These are phyloP conservation scores for Drosophila emarginata DNA, from an alignment of 2,888 invertebrate genomes.

Conservation along the genomic window DNA sequence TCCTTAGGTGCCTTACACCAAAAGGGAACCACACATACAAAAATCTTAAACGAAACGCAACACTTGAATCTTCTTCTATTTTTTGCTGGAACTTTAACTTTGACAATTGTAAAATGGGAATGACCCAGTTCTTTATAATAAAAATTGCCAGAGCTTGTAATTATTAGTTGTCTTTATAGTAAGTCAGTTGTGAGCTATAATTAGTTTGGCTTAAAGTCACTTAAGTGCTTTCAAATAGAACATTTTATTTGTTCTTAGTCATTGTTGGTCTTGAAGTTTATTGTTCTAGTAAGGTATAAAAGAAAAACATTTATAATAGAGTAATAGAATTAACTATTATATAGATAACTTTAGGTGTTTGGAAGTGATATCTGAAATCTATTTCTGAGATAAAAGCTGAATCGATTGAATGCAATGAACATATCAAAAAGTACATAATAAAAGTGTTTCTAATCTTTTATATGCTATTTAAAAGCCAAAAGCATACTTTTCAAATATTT, in stretches of 20 bases:
- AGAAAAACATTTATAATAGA: no score
- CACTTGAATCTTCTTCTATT: not conserved
- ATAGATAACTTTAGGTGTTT: no score
- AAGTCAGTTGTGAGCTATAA: not conserved
- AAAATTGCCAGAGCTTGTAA: slow-evolving; percentile 2
- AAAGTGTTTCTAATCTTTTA: no score
- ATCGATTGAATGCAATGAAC: no score
- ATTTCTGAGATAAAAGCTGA: no score
- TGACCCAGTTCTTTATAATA: slow-evolving; percentile 1
- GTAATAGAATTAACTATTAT: no score
- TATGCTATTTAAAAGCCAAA: no score
- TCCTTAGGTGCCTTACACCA: slow-evolving; percentile 38
- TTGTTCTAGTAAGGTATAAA: no score
- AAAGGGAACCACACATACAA: not conserved
- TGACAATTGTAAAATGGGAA: slow-evolving; percentile 7
- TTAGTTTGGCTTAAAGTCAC: not conserved
- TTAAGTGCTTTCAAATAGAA: not conserved
- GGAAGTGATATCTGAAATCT: no score
- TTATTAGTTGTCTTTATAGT: slow-evolving; percentile 3
- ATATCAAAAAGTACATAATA: no score
- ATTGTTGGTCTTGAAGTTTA: not conserved
- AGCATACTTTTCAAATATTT: no score
- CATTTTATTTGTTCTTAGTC: not conserved
- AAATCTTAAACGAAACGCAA: not conserved
- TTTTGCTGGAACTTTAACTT: slow-evolving; percentile 37